Base-by-base conservation (phyloP, 92 coral and sea anemone species). In the Scolanthus callimorphus region DNA sequence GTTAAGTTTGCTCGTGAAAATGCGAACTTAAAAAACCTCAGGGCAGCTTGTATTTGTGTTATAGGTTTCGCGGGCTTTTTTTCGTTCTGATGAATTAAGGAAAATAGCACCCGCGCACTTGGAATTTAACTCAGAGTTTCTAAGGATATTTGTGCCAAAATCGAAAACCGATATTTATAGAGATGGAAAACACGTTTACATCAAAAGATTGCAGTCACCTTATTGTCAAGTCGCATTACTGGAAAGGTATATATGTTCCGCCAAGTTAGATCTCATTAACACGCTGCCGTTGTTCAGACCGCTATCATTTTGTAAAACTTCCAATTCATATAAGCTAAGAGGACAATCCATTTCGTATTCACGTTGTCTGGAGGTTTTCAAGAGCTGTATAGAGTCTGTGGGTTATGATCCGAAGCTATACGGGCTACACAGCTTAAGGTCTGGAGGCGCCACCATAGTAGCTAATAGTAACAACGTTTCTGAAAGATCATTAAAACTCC, bases 131-230 rank as follows among this genome's bases (percentile, higher is more conserved):
- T 3, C 37, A 0, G 34, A 59, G 1, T 48, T 59, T 23, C 15
- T 78, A 2, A 59, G 12, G 25, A 41, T 71, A 12, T 79, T n/a
- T n/a, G n/a, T n/a, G n/a, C n/a, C n/a, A n/a, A n/a, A n/a, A n/a
- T n/a, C n/a, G n/a, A n/a, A n/a, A 41, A 79, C 68, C 47, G 80
- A 76, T n/a, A 46, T 70, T 45, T 78, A 69, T 49, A 60, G 84
- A 39, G 77, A 68, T 20, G 84, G 84, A 2, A 78, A 69, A 39
- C 62, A 27, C 31, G 73, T 78, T 10, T 70, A 59, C 30, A 62
- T 77, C 17, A 69, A 52, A n/a, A 47, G 57, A 11, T 45, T 62
- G 24, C 34, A 44, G 2, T 27, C 29, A 25, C 54, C 62, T 39
- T 78, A 78, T 55, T 78, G 85, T 25, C 85, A 79, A 12, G 76